A percentile compares a stretch with the other conserved stretches of the same genome.
Evolutionary conservation across 1,140 invertebrate species (phyloP).

Genomic region (Archivesica marissinica): DNA sequence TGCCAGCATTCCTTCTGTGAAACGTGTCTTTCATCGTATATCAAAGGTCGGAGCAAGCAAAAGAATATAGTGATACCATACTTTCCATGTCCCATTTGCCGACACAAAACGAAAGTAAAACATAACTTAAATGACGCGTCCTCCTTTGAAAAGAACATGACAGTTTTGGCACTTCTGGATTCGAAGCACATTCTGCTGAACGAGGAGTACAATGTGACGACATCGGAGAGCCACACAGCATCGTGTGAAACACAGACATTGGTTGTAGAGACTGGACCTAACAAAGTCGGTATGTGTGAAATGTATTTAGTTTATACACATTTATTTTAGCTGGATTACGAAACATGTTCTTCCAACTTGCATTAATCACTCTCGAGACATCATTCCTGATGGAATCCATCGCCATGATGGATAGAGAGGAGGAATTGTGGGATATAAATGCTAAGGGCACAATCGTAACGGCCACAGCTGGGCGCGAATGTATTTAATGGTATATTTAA

Average conservation of each 20-base stretch:
- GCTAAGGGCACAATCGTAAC: too few relatives aligned
- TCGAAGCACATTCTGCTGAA: background rate
- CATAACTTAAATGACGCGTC: background rate
- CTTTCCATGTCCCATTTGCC: slow-evolving; percentile 4
- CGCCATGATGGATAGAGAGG: too few relatives aligned
- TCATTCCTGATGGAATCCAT: too few relatives aligned
- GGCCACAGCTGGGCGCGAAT: too few relatives aligned
- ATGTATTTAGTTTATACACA: too few relatives aligned
- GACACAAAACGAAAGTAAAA: slow-evolving; percentile 10
- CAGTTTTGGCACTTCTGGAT: background rate
- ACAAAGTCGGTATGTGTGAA: too few relatives aligned
- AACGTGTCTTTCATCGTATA: background rate
- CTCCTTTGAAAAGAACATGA: background rate
- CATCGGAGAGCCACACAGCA: background rate
- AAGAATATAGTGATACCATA: background rate
- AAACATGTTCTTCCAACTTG: too few relatives aligned
- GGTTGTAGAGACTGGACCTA: background rate
- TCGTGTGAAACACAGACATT: background rate
- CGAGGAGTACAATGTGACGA: background rate
- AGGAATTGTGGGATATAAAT: too few relatives aligned
- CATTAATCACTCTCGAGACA: too few relatives aligned
- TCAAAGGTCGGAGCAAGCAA: background rate
- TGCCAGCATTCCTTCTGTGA: slow-evolving; percentile 27
- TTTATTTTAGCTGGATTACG: too few relatives aligned
- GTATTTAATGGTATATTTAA: too few relatives aligned